Conservation (phyloP, 2,888 invertebrate species). For the Dynastes hyllus region DNA sequence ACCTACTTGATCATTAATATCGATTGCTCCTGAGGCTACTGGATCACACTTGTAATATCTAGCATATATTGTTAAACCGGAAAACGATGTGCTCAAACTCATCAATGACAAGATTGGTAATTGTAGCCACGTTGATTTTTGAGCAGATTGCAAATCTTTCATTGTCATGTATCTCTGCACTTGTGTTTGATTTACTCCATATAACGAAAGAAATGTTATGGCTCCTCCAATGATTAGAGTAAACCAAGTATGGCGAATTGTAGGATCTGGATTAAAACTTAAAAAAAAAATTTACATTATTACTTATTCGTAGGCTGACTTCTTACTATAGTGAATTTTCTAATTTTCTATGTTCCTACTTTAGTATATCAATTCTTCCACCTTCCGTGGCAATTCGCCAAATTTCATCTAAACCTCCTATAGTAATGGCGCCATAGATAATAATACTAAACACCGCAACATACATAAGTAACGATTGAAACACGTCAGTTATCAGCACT, state of each 20-base stretch:
- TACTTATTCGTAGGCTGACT: neutral
- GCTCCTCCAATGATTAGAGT: slow-evolving; percentile 84
- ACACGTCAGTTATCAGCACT: slow-evolving; percentile 89
- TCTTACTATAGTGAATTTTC: neutral
- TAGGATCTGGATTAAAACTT: slow-evolving; percentile 86
- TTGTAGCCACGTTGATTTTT: slow-evolving; percentile 84
- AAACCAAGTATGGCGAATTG: slow-evolving; percentile 88
- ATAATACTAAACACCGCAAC: slow-evolving; percentile 86
- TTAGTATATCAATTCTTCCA: slow-evolving; percentile 80
- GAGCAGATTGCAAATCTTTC: slow-evolving; percentile 80
- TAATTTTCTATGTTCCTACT: slow-evolving; percentile 70
- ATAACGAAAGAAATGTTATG: slow-evolving; percentile 65
- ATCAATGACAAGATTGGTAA: slow-evolving; percentile 85
- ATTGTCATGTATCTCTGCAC: slow-evolving; percentile 84
- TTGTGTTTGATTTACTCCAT: slow-evolving; percentile 92
- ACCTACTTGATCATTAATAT: slow-evolving; percentile 79
- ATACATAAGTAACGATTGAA: slow-evolving; percentile 91
- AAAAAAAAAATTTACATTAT: slow-evolving; percentile 32
- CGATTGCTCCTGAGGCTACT: slow-evolving; percentile 75
- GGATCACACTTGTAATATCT: slow-evolving; percentile 91
- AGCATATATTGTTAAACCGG: slow-evolving; percentile 89
- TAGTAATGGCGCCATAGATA: slow-evolving; percentile 79
- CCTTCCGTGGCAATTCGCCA: slow-evolving; percentile 82
- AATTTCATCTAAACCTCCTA: slow-evolving; percentile 82
- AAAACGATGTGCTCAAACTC: slow-evolving; percentile 80